Base-by-base conservation (phyloP, 2,888 invertebrate genomes). In the Cerastis leucographa region DNA sequence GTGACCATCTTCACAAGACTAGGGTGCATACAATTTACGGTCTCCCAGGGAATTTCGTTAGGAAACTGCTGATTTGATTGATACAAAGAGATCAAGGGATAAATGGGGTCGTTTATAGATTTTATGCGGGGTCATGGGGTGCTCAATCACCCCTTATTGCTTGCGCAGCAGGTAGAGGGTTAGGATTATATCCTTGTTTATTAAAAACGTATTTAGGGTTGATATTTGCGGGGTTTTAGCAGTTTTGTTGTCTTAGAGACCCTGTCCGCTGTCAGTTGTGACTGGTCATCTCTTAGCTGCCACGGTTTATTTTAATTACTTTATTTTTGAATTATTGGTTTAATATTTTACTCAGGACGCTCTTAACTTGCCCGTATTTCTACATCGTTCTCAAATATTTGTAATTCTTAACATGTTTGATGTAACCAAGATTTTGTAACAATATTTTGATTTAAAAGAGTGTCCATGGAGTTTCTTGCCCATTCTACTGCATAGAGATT, bases 11-110 rank as follows among this genome's bases (percentile, higher is more conserved):
- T 80, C 76, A 74, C 78, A 88, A 87, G 88, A 81, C 80, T 77
- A 73, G 92, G 92, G 92, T 91, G 91, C 91, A 89, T 90, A 89
- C 85, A 75, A 85, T 89, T 90, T 81, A 82, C 83, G 78, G 78
- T 67, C 59, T 74, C 71, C 44, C 25, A 70, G 83, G 86, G 87
- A 86, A 87, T 87, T 78, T 83, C 69, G 79, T 84, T 84, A 75
- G 80, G 83, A 90, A 89, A 87, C 88, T 78, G 89, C 86, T 90
- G 90, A 91, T 90, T 92, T 90, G 90, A 92, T 90, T 89, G 89
- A 92, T 88, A 87, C 83, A 87, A 83, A 82, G 86, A 87, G 89
- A 87, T 87, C 83, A 83, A 78, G 81, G 74, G 79, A 82, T 87
- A 81, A 84, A 78, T 85, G 73, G 83, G 83, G 80, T 68, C 76